Percentiles rank a stretch among this genome's conserved stretches.
phyloP scores from a whole-genome alignment of 2,888 invertebrate species.

The Drosophila formosana region DNA sequence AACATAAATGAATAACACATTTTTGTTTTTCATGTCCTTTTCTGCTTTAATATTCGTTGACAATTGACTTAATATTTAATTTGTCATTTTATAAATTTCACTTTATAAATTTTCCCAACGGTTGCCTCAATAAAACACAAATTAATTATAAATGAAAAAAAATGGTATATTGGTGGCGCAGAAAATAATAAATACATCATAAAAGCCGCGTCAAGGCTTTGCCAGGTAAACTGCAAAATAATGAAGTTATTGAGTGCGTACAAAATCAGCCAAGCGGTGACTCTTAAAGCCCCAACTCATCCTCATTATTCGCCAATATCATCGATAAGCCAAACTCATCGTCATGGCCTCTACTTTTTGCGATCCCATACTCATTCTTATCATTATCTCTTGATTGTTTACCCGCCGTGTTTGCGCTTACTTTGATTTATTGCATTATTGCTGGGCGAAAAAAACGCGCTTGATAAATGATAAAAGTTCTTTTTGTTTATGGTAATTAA shows the following conservation, averaged over 20 bases:
- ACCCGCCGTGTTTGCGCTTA: conserved; percentile 45
- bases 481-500: conserved; percentile 71
- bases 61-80: neutral
- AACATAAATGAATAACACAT: too few species aligned
- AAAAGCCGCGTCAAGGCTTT: neutral
- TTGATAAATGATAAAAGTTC: conserved; percentile 79
- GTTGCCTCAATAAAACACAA: neutral
- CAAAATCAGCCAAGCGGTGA: conserved; percentile 22
- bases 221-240: conserved; percentile 2
- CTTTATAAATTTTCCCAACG: neutral
- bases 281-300: conserved; percentile 26
- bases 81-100: neutral
- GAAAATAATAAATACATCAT: neutral
- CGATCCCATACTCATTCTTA: conserved; percentile 21
- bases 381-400: conserved; percentile 58
- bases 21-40: too few species aligned
- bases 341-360: neutral
- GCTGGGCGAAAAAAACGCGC: conserved; percentile 27
- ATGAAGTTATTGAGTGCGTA: conserved; percentile 17
- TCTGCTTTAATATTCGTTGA: too few species aligned
- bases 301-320: conserved; percentile 25
- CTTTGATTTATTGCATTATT: conserved; percentile 73
- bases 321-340: conserved; percentile 37
- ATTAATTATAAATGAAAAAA: neutral
- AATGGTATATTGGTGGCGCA: neutral